A percentile compares a stretch with the other conserved stretches of the same genome.
These are phyloP conservation scores for Sebastes steindachneri DNA, from an alignment of 2,797 vertebrate genomes.

Conservation along the genomic window DNA sequence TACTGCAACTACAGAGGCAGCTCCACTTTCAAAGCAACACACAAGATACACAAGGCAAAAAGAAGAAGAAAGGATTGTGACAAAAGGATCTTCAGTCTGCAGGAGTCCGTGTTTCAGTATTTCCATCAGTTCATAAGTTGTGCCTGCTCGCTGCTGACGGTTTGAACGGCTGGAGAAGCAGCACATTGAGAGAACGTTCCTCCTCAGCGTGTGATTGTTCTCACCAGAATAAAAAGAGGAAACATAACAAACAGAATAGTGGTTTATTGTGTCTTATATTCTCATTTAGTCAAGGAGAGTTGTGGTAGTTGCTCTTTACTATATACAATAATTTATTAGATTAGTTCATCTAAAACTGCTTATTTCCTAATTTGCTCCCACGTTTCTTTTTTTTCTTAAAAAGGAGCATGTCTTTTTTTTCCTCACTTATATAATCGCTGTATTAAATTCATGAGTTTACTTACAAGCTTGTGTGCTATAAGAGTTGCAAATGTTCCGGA, in stretches of 20 bases:
- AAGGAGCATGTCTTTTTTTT: slow-evolving; percentile 8
- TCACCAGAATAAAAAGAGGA: slow-evolving; percentile 39
- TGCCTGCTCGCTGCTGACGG: slow-evolving; percentile 10
- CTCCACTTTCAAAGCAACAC: slow-evolving; percentile 43
- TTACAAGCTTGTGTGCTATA: slow-evolving; percentile 62
- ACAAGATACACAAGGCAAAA: slow-evolving; percentile 31
- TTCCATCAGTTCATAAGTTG: slow-evolving; percentile 4
- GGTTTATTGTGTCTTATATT: slow-evolving; percentile 79
- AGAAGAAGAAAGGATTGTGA: background rate
- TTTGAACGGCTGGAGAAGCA: slow-evolving; percentile 19
- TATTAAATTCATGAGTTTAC: slow-evolving; percentile 51
- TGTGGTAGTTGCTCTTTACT: slow-evolving; percentile 77
- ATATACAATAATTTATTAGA: slow-evolving; percentile 95
- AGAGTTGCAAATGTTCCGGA: slow-evolving; percentile 47
- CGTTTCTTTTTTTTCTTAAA: background rate
- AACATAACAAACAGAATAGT: slow-evolving; percentile 66
- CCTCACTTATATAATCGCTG: slow-evolving; percentile 23
- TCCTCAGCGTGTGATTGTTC: slow-evolving; percentile 23
- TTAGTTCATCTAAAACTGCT: slow-evolving; percentile 83
- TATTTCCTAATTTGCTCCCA: slow-evolving; percentile 65
- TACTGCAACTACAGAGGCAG: slow-evolving; percentile 64
- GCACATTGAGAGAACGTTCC: background rate
- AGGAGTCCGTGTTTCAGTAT: background rate
- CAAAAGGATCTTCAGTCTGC: slow-evolving; percentile 8
- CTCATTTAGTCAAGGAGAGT: slow-evolving; percentile 80